Base-by-base conservation (phyloP, 2,113 vertebrate genomes). In the Cochlearius cochlearius region DNA sequence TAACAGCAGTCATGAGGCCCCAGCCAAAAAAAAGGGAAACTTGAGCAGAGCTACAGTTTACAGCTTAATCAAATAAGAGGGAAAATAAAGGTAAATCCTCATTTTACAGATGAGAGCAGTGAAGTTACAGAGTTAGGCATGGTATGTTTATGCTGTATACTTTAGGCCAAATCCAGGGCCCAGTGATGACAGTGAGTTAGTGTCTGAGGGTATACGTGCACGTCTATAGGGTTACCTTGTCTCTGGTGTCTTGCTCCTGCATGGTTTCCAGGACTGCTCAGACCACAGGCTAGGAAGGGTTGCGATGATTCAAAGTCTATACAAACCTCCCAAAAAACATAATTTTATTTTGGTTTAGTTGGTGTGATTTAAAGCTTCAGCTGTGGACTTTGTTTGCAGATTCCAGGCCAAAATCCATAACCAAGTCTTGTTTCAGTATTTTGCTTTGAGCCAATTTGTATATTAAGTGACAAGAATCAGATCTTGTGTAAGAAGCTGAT, bases 191-290 rank as follows among this genome's bases (percentile, higher is more conserved):
- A 47, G 26, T 27, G 15, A 56, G 53, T 29, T 53, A 5, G 50
- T 21, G 26, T 15, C 32, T 0, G 0, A 34, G 53, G 15, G 17
- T n/a, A 22, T n/a, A 12, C 1, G 9, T 12, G 6, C 9, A 22
- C 2, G 8, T 49, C 34, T 22, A 4, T 23, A 72, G 30, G 36
- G 29, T 47, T 77, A 23, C 20, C 20, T 74, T 53, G 7, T n/a
- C 45, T 66, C 43, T 29, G 6, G 10, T 59, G 15, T 20, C 2
- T 0, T 6, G 36, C 9, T 80, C 26, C 43, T 75, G 7, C 47
- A 34, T 0, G 0, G 18, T 26, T 90, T 83, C 75, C 58, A 74
- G 29, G 25, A 59, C 32, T 52, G 22, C 55, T 80, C 53, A 73
- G 38, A 90, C 10, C 22, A 67, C 15, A 10, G n/a, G 2, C 55